A percentile compares a stretch with the other conserved stretches of the same genome.
Conservation (phyloP, 2,797 vertebrate species). For the Falco novaeseelandiae region DNA sequence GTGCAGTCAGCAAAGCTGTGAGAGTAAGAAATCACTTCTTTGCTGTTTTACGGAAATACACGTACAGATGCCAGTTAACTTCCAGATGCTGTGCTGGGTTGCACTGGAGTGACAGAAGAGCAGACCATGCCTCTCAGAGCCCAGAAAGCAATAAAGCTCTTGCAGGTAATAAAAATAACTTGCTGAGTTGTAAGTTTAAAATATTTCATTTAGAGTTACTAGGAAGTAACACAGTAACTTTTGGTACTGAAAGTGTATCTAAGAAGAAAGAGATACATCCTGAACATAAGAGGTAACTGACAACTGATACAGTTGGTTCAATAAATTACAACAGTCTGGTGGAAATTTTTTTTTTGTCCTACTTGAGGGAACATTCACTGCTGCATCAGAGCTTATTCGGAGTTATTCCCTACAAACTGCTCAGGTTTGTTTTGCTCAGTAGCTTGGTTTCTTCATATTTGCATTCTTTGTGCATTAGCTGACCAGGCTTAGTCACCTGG, state of each 20-base stretch:
- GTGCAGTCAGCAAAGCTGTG: not conserved
- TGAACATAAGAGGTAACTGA: not conserved
- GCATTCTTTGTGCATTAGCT: slow-evolving; percentile 43
- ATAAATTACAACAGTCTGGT: not conserved
- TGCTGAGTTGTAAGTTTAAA: not conserved
- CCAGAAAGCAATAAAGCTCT: not conserved
- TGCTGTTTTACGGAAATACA: not conserved
- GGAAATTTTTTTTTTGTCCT: not conserved
- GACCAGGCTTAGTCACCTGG: slow-evolving; percentile 15
- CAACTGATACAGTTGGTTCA: not conserved
- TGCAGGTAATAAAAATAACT: not conserved
- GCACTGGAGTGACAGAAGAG: not conserved
- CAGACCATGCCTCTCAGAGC: not conserved
- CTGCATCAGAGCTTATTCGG: not conserved
- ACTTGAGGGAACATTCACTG: not conserved
- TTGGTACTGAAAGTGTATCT: not conserved
- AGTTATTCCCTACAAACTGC: not conserved
- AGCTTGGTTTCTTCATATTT: not conserved
- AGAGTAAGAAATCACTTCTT: not conserved
- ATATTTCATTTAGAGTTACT: not conserved
- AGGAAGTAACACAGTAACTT: not conserved
- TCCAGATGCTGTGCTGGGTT: not conserved
- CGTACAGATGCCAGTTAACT: not conserved
- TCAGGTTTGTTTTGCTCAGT: not conserved
- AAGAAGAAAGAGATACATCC: not conserved